These are phyloP conservation scores for Mylabris sibirica DNA, from an alignment of 2,888 invertebrate genomes.

Conservation along the genomic window DNA sequence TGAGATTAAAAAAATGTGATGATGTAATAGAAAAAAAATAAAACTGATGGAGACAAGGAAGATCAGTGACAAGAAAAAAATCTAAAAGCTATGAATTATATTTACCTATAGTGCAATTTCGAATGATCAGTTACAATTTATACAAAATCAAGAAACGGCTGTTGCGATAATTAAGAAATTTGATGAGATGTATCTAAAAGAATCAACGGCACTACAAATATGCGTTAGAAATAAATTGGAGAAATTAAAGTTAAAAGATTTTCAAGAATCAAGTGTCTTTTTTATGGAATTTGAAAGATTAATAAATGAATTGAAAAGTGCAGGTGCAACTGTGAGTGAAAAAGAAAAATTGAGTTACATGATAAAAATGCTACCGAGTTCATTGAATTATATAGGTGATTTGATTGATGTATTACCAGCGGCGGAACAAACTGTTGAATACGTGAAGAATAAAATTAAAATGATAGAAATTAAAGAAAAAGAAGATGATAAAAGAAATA, in stretches of 20 bases:
- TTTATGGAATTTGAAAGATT: conserved; percentile 43
- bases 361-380: background rate
- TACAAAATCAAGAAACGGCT: conserved; percentile 35
- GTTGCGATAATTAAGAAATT: conserved; percentile 42
- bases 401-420: background rate
- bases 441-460: background rate
- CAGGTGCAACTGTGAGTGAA: conserved; percentile 36
- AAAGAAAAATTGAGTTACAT: conserved; percentile 32
- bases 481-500: background rate
- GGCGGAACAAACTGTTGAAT: background rate
- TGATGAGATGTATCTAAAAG: conserved; percentile 38
- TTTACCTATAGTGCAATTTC: conserved; percentile 33
- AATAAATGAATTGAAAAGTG: conserved; percentile 41
- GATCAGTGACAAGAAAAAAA: conserved; percentile 35
- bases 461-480: background rate
- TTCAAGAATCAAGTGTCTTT: conserved; percentile 32
- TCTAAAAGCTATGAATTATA: conserved; percentile 38
- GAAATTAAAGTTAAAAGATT: conserved; percentile 32
- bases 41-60: conserved; percentile 18
- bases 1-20: conserved; percentile 38
- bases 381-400: conserved; percentile 13
- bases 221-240: conserved; percentile 32
- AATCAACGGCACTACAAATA: conserved; percentile 36
- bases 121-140: conserved; percentile 36
- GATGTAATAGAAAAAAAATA: conserved; percentile 24